These are phyloP conservation scores for Eulemur coronatus DNA, from an alignment of 2,797 vertebrate genomes.

Conservation along the genomic window DNA sequence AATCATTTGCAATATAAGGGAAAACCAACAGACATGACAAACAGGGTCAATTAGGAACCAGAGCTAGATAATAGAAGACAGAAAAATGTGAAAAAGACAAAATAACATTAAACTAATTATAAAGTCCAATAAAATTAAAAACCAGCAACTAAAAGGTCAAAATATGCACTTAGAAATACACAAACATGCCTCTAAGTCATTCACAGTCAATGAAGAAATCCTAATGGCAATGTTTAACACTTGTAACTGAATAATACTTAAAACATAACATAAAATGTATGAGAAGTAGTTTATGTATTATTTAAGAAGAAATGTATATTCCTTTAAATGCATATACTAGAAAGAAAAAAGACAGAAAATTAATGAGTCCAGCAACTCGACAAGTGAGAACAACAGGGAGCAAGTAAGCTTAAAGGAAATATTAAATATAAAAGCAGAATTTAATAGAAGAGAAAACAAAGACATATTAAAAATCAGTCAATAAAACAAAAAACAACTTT, in stretches of 20 bases:
- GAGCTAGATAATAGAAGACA: neutral
- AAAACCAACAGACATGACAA: neutral
- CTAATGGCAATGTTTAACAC: neutral
- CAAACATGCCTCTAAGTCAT: neutral
- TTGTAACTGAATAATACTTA: neutral
- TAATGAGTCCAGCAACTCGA: neutral
- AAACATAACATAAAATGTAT: neutral
- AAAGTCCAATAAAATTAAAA: neutral
- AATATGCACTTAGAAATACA: neutral
- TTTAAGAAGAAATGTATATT: neutral
- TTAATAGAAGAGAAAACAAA: neutral
- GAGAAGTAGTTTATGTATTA: neutral
- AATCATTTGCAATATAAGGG: neutral
- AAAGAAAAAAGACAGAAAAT: neutral
- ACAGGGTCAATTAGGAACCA: neutral
- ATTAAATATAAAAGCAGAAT: neutral
- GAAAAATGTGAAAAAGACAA: neutral
- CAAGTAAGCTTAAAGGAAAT: neutral
- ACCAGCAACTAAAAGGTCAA: neutral
- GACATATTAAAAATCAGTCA: neutral
- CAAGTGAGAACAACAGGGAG: neutral
- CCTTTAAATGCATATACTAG: neutral
- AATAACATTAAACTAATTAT: neutral
- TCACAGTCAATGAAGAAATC: neutral
- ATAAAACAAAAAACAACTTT: neutral